Base-by-base conservation (phyloP, 2,797 vertebrate species). In the Acridotheres tristis region DNA sequence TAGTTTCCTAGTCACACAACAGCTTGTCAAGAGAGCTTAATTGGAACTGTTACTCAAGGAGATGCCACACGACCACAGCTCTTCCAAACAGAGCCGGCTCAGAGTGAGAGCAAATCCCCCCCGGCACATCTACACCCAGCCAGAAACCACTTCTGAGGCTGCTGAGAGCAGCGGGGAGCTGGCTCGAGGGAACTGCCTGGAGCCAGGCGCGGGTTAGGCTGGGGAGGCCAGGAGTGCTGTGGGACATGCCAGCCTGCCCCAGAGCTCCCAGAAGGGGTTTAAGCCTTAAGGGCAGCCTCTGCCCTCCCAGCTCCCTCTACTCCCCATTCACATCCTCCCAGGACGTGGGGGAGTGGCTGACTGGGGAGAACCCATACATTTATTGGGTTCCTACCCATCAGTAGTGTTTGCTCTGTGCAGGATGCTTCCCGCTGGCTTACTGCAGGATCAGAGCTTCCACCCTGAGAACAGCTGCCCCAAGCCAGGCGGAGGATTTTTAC, bases 121-220 rank as follows among this genome's bases (percentile, higher is more conserved):
- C 51, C 55, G 0, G 87, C 94, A 89, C 90, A 95, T 84, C 95
- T 76, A 93, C 83, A 91, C 88, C 91, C 95, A 86, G 86, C 72
- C 96, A 93, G 91, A 96, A 97, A 96, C 71, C 96, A 97, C 94
- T 96, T 96, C 83, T 94, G 94, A 96, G 93, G 96, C 94, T 72
- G 88, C 89, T 77, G 74, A 43, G 92, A 85, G 86, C 93, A 83
- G 94, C 15, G 0, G 67, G 92, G 95, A 96, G 68, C 74, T 90
- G 91, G 88, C 90, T 94, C 4, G 12, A 88, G 91, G 88, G 91
- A 94, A 29, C 58, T 50, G 81, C 93, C 93, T 93, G 62, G 94
- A 94, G 96, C 90, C 16, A 22, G 89, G 48, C 5, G 2, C 40
- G 88, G 91, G 81, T 51, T 62, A 25, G 54, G 6, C 23, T 22